Evolutionary conservation across 2,888 invertebrate species (phyloP), one percentile per base, ranked within the genome.

Genomic region (Sinohyriopsis cumingii): DNA sequence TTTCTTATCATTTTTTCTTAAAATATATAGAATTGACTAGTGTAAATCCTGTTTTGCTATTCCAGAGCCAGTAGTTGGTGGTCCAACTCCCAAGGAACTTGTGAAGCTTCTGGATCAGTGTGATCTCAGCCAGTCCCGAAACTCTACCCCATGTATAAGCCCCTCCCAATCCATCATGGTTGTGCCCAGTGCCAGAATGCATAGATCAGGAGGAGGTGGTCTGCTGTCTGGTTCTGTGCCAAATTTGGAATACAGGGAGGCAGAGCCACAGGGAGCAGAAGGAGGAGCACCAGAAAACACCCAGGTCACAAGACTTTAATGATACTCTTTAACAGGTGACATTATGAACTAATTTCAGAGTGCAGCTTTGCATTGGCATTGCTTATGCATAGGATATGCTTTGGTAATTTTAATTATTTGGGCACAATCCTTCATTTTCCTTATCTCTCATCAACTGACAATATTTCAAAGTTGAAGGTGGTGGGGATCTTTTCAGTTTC

Each of bases 51-150:
- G 15, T 57, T 24, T 22, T 62, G 28, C 19, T 28, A 28, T 70
- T 73, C 9, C 65, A 78, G 78, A 73, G 55, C 61, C 70, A 45
- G 73, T 53, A 45, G 71, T 72, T 59, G 97, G 97, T 76, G 98
- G 98, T n/a, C 98, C 98, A 54, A 94, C 94, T 1, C 94, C 98
- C 2, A 94, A 95, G 87, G 98, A 99, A 91, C 92, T 99, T 75
- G 93, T 99, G 83, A 94, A 95, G 53, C 92, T 98, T 76, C 92
- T 99, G 79, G 97, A 98, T 82, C 96, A 97, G 82, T 98, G 97
- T 91, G 98, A 98, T 90, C 92, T 98, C 77, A 95, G 95, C 87
- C 94, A 94, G 89, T 94, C 94, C 72, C 92, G 94, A 72, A 93
- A 93, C 83, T 94, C 94, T 5, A 95, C 94, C 1, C 96, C 96